phyloP scores from a whole-genome alignment of 2,888 invertebrate species.

The Eilema sororculum region DNA sequence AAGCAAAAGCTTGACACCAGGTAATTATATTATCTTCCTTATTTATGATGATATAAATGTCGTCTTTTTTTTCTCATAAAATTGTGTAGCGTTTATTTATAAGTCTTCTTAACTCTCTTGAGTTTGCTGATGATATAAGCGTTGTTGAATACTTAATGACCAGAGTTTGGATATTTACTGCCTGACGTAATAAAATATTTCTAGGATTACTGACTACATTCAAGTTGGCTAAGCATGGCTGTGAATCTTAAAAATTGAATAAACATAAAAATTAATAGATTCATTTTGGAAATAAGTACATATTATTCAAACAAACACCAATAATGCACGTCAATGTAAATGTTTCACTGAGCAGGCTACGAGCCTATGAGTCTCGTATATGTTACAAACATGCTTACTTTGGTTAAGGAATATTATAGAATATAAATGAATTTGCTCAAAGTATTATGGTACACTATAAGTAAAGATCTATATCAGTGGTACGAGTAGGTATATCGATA shows the following conservation, averaged over 20 bases:
- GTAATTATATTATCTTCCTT: slow-evolving; percentile 12
- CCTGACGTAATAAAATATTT: background rate
- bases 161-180: background rate
- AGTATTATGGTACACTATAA: background rate
- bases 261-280: too few relatives aligned
- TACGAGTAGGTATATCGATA: background rate
- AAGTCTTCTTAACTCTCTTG: too few relatives aligned
- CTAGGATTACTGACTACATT: background rate
- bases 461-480: too few relatives aligned
- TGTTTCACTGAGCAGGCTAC: too few relatives aligned
- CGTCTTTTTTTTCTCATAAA: background rate
- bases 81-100: background rate
- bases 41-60: slow-evolving; percentile 8
- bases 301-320: background rate
- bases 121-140: background rate
- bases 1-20: slow-evolving; percentile 6
- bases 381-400: too few relatives aligned
- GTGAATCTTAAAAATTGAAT: background rate
- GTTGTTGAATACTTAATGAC: background rate
- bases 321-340: too few relatives aligned
- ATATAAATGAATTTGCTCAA: too few relatives aligned
- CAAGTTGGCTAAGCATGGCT: background rate
- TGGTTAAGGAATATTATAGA: too few relatives aligned
- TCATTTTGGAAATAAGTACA: background rate
- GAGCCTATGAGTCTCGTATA: too few relatives aligned